Conservation (phyloP, 2,113 vertebrate genomes). For the Oryzias javanicus region DNA sequence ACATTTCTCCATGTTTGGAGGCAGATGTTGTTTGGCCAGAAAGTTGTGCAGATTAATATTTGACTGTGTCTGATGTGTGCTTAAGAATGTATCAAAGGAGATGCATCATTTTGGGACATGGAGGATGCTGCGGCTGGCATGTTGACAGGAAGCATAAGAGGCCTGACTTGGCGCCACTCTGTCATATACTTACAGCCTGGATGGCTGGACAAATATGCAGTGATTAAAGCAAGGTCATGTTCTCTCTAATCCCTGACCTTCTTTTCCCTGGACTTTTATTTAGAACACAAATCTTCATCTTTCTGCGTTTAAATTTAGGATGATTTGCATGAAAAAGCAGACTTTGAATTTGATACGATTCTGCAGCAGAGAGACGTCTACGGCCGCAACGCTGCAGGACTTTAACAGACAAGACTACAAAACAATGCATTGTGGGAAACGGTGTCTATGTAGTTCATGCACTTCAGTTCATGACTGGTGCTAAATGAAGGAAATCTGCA, state of each 20-base stretch:
- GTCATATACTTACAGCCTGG: constrained; percentile 45
- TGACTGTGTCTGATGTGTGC: constrained; percentile 72
- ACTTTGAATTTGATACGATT: too few relatives aligned
- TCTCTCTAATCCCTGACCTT: constrained; percentile 64
- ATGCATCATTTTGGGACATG: constrained; percentile 56
- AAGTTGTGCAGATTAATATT: constrained; percentile 67
- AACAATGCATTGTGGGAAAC: too few relatives aligned
- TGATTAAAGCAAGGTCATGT: constrained; percentile 53
- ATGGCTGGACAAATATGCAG: constrained; percentile 39
- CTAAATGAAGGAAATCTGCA: too few relatives aligned
- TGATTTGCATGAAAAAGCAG: background rate
- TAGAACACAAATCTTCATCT: constrained; percentile 19
- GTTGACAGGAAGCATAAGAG: constrained; percentile 50
- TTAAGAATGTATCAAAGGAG: constrained; percentile 75
- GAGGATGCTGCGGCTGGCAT: constrained; percentile 58
- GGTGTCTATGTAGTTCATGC: too few relatives aligned
- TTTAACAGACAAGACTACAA: too few relatives aligned
- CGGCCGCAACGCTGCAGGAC: too few relatives aligned
- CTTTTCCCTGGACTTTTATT: constrained; percentile 42
- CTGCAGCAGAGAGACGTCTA: too few relatives aligned
- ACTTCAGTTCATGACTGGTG: too few relatives aligned
- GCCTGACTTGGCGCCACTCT: constrained; percentile 56
- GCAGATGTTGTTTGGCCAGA: constrained; percentile 70
- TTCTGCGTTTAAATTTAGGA: background rate
- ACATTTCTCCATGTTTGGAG: constrained; percentile 57